Evolutionary conservation across 2,888 invertebrate genomes (phyloP).

Genomic region (Ceraclea dissimilis): DNA sequence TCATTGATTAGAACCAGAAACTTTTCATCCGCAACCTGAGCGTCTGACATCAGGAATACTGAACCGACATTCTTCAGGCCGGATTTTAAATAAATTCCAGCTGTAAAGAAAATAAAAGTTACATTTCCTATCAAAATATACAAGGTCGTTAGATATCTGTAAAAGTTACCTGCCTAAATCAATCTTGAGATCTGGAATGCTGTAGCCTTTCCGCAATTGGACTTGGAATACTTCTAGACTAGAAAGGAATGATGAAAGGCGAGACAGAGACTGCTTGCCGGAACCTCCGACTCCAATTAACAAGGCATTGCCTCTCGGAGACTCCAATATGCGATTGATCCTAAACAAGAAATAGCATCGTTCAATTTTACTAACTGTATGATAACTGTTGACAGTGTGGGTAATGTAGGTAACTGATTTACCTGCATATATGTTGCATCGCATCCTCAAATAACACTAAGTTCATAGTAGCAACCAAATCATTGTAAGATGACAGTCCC

Average conservation of each 20-base stretch:
- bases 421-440: slow-evolving; percentile 82
- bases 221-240: slow-evolving; percentile 90
- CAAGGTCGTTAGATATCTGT: too few relatives aligned
- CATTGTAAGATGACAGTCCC: slow-evolving; percentile 79
- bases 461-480: slow-evolving; percentile 85
- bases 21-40: slow-evolving; percentile 84
- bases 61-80: slow-evolving; percentile 79
- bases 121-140: not conserved
- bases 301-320: slow-evolving; percentile 85
- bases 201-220: slow-evolving; percentile 83
- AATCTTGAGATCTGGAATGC: slow-evolving; percentile 69
- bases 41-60: slow-evolving; percentile 89
- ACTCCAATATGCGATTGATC: slow-evolving; percentile 87
- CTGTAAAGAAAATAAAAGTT: slow-evolving; percentile 35
- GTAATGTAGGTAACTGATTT: too few relatives aligned
- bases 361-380: not conserved
- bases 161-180: slow-evolving; percentile 43
- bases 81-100: slow-evolving; percentile 74
- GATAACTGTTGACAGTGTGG: too few relatives aligned
- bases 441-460: slow-evolving; percentile 93
- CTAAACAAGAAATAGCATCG: too few relatives aligned
- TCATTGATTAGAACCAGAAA: slow-evolving; percentile 91
- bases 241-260: slow-evolving; percentile 84
- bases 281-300: slow-evolving; percentile 92
- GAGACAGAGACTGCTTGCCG: slow-evolving; percentile 86